A percentile compares a stretch with the other conserved stretches of the same genome.
phyloP scores from a whole-genome alignment of 2,113 vertebrate species.

The Semnornis frantzii region DNA sequence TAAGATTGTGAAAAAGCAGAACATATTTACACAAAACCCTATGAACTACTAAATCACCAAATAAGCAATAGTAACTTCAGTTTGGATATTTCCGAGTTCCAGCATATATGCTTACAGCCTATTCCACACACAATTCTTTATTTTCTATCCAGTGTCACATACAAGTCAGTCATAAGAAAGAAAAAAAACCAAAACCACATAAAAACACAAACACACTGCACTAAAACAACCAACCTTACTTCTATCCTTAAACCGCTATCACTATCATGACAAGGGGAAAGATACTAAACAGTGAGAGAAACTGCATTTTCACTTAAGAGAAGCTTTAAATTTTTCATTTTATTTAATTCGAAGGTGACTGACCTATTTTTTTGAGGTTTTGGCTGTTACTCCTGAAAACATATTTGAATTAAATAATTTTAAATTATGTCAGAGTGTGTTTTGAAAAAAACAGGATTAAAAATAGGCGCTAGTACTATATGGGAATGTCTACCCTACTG shows the following conservation, averaged over 20 bases:
- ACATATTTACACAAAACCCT: neutral
- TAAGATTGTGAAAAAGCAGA: neutral
- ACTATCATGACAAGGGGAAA: neutral
- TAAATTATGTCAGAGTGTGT: too few relatives aligned
- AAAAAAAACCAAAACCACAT: neutral
- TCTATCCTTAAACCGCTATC: neutral
- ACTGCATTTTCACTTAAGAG: neutral
- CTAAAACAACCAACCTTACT: neutral
- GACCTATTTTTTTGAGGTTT: neutral
- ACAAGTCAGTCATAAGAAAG: neutral
- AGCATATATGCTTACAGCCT: neutral
- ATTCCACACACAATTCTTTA: neutral
- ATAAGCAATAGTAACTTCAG: neutral
- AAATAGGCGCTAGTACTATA: neutral
- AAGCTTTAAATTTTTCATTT: neutral
- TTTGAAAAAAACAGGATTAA: neutral
- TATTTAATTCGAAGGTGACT: neutral
- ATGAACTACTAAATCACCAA: neutral
- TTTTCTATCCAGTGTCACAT: neutral
- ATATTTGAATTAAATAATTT: neutral
- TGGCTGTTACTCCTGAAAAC: neutral
- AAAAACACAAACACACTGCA: neutral
- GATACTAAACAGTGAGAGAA: neutral
- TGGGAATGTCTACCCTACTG: neutral
- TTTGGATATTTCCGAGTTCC: neutral